A percentile compares a stretch with the other conserved stretches of the same genome.
Evolutionary conservation across 2,797 vertebrate genomes (phyloP).

Genomic region (Hydrophis major): DNA sequence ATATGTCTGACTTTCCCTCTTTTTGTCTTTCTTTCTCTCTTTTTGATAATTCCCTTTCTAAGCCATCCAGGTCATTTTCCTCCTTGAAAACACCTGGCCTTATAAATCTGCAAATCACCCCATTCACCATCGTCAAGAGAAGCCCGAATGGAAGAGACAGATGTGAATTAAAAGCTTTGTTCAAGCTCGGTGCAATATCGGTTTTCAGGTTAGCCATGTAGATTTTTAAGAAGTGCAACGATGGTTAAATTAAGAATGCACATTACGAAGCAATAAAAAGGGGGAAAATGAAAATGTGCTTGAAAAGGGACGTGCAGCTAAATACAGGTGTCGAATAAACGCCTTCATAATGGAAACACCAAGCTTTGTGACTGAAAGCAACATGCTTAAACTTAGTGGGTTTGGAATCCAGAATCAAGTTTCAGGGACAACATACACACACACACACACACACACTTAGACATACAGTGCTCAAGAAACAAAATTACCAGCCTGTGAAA

Average conservation of each 20-base stretch:
- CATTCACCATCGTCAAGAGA: constrained; percentile 24
- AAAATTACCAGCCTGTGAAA: neutral
- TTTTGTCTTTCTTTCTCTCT: neutral
- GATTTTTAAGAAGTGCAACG: constrained; percentile 25
- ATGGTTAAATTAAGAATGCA: constrained; percentile 24
- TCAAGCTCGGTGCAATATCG: constrained; percentile 3
- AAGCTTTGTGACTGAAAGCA: constrained; percentile 57
- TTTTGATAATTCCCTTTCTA: neutral
- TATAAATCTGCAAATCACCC: constrained; percentile 13
- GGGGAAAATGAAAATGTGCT: constrained; percentile 64
- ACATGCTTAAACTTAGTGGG: constrained; percentile 49
- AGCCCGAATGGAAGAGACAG: constrained; percentile 13
- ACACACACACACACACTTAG: constrained; percentile 49
- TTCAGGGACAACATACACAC: constrained; percentile 44
- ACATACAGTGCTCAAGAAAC: constrained; percentile 49
- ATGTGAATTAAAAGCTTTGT: constrained; percentile 28
- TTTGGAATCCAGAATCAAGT: constrained; percentile 59
- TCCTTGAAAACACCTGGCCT: constrained; percentile 26
- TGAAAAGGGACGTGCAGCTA: constrained; percentile 48
- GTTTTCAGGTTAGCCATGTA: constrained; percentile 23
- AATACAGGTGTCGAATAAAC: constrained; percentile 64
- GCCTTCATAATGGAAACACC: constrained; percentile 65
- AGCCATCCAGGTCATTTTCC: constrained; percentile 38
- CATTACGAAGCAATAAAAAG: constrained; percentile 17
- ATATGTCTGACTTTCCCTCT: too few relatives aligned